Percentiles rank a stretch among this genome's conserved stretches.
phyloP scores from a whole-genome alignment of 2,888 invertebrate species.

The Chironomus riparius region DNA sequence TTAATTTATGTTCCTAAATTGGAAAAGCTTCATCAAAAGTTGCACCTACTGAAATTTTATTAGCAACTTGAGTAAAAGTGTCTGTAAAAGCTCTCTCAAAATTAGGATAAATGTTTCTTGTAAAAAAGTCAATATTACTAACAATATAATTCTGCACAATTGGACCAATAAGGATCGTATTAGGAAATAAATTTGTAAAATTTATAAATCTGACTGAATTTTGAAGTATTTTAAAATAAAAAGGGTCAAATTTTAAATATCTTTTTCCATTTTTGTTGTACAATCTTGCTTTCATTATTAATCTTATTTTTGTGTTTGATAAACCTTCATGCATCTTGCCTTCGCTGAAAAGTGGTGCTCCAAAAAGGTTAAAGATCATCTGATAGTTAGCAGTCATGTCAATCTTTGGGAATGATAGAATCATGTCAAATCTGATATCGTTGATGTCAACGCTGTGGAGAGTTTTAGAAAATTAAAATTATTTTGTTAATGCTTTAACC shows the following conservation, averaged over 20 bases:
- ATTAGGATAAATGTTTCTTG: background rate
- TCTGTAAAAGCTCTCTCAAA: background rate
- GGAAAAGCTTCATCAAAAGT: background rate
- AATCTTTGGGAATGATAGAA: background rate
- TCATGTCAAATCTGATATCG: background rate
- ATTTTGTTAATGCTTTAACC: too few relatives aligned
- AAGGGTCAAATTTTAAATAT: background rate
- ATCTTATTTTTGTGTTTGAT: background rate
- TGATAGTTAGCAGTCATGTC: background rate
- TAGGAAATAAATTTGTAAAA: background rate
- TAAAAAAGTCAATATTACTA: background rate
- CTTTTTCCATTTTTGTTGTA: background rate
- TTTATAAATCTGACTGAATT: background rate
- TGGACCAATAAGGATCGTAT: background rate
- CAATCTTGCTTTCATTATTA: background rate
- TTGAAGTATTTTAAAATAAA: background rate
- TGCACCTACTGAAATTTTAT: background rate
- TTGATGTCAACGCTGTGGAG: background rate
- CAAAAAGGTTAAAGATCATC: background rate
- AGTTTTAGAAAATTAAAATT: too few relatives aligned
- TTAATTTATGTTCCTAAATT: too few relatives aligned
- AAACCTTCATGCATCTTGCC: background rate
- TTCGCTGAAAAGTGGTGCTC: background rate
- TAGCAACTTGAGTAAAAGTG: background rate
- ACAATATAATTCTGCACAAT: background rate